Base-by-base conservation (phyloP, 2,113 vertebrate genomes). In the Empidonax traillii region DNA sequence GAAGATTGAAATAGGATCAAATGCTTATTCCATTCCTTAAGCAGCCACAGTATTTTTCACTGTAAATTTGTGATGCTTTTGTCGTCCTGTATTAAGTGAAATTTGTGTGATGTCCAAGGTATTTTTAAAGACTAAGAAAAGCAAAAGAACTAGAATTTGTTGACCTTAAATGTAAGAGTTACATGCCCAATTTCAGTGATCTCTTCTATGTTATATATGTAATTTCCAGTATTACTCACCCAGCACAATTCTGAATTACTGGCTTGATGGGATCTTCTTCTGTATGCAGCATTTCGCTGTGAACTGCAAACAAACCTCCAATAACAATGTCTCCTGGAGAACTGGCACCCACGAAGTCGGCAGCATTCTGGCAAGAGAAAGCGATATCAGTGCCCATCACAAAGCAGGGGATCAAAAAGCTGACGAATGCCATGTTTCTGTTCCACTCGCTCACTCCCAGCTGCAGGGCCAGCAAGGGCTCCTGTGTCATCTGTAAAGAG, bases 291-390 rank as follows among this genome's bases (percentile, higher is more conserved):
- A 98, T 98, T 97, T 97, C 98, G 0, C 97, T 91, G 19, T 98
- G 98, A 85, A 98, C 93, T 55, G 98, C 97, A 90, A 98, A 98
- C 79, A 98, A 93, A 46, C 98, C 98, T 86, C 98, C 98, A 47
- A 98, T 98, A 52, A 98, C 47, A 46, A 98, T 89, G 68, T 98
- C 97, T 76, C 98, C 98, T 0, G 96, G 97, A 96, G 97, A 96
- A 58, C 94, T 96, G 87, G 97, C 96, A 11, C 96, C 97, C 93
- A 98, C 95, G 0, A 98, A 96, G 67, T 98, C 97, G 0, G 97
- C 96, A 28, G 94, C 87, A 61, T 59, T 97, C 92, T 91, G 96
- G 85, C 97, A 98, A 94, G 97, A 95, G 56, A 93, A 90, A 74
- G 81, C 75, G 0, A 73, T 6, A 85, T 90, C 78, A 22, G 95